Evolutionary conservation across 2,888 invertebrate species (phyloP).

Genomic region (Iselma pallidipennis): DNA sequence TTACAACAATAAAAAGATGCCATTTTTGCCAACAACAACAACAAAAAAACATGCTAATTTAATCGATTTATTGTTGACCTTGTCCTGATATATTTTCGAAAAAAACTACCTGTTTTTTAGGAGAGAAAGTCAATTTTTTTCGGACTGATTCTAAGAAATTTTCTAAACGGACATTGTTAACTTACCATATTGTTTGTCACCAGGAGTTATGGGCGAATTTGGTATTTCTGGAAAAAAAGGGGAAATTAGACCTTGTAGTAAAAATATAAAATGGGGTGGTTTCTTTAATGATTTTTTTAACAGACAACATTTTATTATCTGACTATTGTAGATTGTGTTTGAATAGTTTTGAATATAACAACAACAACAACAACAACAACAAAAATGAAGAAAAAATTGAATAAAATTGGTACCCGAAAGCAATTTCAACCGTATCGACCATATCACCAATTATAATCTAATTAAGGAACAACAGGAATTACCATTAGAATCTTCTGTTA

Average conservation of each 20-base stretch:
- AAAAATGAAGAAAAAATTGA: slow-evolving; percentile 13
- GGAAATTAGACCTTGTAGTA: too few relatives aligned
- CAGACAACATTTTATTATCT: too few relatives aligned
- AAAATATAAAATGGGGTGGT: too few relatives aligned
- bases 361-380: too few relatives aligned
- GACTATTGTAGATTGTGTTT: too few relatives aligned
- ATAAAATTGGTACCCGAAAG: slow-evolving; percentile 21
- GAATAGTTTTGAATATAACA: too few relatives aligned
- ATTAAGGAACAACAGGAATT: slow-evolving; percentile 38
- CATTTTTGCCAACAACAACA: slow-evolving; percentile 16
- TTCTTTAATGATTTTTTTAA: too few relatives aligned
- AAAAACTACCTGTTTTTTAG: slow-evolving; percentile 10
- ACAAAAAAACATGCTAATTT: too few relatives aligned
- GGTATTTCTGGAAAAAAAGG: slow-evolving; percentile 50
- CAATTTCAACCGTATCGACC: slow-evolving; percentile 29
- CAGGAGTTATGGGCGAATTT: slow-evolving; percentile 46
- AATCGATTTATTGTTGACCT: background rate
- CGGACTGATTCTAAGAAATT: slow-evolving; percentile 21
- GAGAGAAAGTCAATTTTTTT: slow-evolving; percentile 28
- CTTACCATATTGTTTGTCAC: slow-evolving; percentile 53
- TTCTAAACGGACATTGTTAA: slow-evolving; percentile 20
- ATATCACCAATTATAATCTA: slow-evolving; percentile 49
- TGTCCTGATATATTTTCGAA: background rate
- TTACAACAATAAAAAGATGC: slow-evolving; percentile 21
- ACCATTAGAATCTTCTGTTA: slow-evolving; percentile 31